Conservation (phyloP, 2,797 vertebrate genomes). For the Thunnus albacares region DNA sequence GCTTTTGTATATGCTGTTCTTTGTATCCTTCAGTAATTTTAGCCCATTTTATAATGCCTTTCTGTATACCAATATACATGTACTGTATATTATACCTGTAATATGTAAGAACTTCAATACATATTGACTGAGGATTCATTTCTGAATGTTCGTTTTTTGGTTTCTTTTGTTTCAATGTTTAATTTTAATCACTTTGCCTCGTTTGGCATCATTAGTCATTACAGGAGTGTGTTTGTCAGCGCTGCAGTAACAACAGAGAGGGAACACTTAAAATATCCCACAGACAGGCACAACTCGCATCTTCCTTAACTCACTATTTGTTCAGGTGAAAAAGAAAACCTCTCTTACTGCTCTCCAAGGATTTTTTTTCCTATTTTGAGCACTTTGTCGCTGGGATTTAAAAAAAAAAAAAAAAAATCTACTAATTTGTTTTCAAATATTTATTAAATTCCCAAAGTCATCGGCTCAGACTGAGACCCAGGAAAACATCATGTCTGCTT, state of each 20-base stretch:
- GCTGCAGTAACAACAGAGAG: no score
- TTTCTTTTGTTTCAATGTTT: conserved; percentile 15
- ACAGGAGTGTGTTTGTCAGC: background rate
- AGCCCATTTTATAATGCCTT: conserved; percentile 69
- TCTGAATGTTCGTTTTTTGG: conserved; percentile 16
- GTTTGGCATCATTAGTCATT: background rate
- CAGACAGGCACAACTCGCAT: no score
- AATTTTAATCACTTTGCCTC: background rate
- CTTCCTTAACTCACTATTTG: background rate
- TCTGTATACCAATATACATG: conserved; percentile 70
- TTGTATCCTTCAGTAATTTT: conserved; percentile 66
- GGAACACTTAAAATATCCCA: no score
- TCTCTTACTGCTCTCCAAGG: background rate
- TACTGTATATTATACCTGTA: conserved; percentile 76
- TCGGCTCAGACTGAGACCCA: background rate
- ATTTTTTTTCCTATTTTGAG: background rate
- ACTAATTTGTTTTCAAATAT: background rate
- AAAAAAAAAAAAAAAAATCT: background rate
- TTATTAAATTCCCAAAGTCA: background rate
- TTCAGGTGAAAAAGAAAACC: background rate
- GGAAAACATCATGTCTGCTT: background rate
- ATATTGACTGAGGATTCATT: conserved; percentile 54
- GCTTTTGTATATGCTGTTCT: conserved; percentile 78
- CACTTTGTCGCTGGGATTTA: background rate
- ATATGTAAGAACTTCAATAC: conserved; percentile 74